These are phyloP conservation scores for Drosophila falleni DNA, from an alignment of 2,888 invertebrate species.

Conservation along the genomic window DNA sequence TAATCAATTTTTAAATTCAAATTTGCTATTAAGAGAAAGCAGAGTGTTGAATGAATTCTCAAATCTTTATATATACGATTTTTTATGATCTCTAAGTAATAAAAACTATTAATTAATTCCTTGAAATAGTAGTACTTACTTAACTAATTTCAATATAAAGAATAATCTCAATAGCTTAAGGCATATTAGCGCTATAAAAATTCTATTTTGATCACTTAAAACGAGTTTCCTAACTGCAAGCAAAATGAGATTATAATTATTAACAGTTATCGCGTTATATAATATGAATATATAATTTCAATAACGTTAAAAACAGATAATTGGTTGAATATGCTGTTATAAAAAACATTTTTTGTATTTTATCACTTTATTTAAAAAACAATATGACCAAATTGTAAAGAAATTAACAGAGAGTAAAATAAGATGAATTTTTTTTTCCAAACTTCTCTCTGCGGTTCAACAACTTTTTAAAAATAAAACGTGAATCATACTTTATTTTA, in stretches of 20 bases:
- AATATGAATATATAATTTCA: neutral
- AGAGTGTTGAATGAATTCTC: too few species aligned
- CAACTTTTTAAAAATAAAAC: neutral
- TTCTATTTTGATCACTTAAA: neutral
- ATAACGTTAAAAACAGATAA: neutral
- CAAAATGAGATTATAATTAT: constrained; percentile 5
- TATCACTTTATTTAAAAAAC: neutral
- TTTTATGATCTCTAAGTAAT: too few species aligned
- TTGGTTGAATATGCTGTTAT: neutral
- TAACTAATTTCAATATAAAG: neutral
- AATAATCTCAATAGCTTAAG: neutral
- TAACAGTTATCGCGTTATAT: constrained; percentile 8
- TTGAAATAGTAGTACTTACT: neutral
- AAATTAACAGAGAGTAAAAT: constrained; percentile 1
- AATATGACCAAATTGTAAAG: constrained; percentile 12
- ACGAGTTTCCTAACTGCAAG: constrained; percentile 9
- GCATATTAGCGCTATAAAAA: neutral
- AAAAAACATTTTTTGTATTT: neutral
- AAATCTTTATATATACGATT: too few species aligned
- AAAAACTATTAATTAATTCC: too few species aligned
- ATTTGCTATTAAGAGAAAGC: too few species aligned
- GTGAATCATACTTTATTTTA: constrained; percentile 11
- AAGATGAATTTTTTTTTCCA: neutral
- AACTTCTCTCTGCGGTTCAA: constrained; percentile 16
- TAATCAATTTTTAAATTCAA: too few species aligned